Evolutionary conservation across 2,888 invertebrate genomes (phyloP).

Genomic region (Congeria kusceri): DNA sequence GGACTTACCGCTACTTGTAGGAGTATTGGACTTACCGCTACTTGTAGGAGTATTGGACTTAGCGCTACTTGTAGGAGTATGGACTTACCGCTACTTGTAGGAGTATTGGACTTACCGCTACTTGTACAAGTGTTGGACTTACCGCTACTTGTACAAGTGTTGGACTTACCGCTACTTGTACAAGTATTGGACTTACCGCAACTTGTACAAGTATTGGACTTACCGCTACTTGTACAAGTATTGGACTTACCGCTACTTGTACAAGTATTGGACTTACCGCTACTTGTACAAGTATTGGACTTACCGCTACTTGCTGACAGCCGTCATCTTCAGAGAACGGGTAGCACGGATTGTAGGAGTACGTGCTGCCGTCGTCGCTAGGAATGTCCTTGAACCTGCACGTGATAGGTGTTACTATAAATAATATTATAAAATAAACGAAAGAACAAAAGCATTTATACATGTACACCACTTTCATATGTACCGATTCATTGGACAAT

Average conservation of each 20-base stretch:
- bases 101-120: slow-evolving; percentile 6
- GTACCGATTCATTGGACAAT: no score
- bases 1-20: slow-evolving; percentile 1
- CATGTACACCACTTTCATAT: no score
- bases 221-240: slow-evolving; percentile 11
- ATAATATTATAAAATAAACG: no score
- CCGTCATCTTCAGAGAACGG: slow-evolving; percentile 37
- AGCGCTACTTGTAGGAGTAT: neutral
- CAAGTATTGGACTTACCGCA: slow-evolving; percentile 8
- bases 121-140: neutral
- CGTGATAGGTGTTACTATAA: no score
- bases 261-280: slow-evolving; percentile 11
- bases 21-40: slow-evolving; percentile 6
- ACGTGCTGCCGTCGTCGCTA: slow-evolving; percentile 36
- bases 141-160: slow-evolving; percentile 2
- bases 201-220: neutral
- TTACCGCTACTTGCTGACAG: slow-evolving; percentile 3
- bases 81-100: slow-evolving; percentile 1
- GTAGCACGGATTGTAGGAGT: slow-evolving; percentile 62
- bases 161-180: slow-evolving; percentile 1
- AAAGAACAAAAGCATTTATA: no score
- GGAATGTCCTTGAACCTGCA: slow-evolving; percentile 47
- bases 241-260: neutral
- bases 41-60: neutral
- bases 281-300: neutral